Evolutionary conservation across 1,140 invertebrate genomes (phyloP), one percentile per base, ranked within the genome.

Genomic region (Drosophila nigromelanica): DNA sequence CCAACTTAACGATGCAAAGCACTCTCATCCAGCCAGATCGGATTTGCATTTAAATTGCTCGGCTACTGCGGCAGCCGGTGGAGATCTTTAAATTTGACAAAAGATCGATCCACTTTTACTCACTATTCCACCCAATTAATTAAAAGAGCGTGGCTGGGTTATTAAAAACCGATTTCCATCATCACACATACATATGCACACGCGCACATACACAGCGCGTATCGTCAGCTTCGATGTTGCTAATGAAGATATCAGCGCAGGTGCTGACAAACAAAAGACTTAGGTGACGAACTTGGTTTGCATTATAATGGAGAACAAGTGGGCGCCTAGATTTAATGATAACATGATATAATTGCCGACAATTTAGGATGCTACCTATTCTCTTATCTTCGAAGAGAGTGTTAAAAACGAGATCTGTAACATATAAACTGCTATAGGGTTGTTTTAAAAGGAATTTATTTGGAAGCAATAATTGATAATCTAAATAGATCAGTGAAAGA

Each of bases 81-180:
- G 11, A 51, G 55, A 62, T 54, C 47, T 66, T 72, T 66, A 67
- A 56, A 43, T 54, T 58, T 77, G 50, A 80, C 78, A 81, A 81
- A 74, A 77, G 78, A 61, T 66, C 71, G 66, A 45, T 75, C 43
- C 55, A 60, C 39, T 73, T 73, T 45, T 52, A 63, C 55, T 42
- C 40, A 50, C 51, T 56, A 60, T 66, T 63, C 45, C 67, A 76
- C 50, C 69, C 71, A 81, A 78, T 86, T 86, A 86, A 86, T 86
- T 87, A 82, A 76, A 78, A 55, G 56, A 64, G 50, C 69, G 76
- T 74, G 67, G 18, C 50, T 35, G 74, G 78, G 78, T 87, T 86
- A 87, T 86, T 86, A 86, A 86, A 86, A 87, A 82, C 60, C 73
- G 66, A 87, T 86, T 86, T 82, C 64, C 51, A 87, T 43, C 58